Evolutionary conservation across 2,888 invertebrate genomes (phyloP).

Genomic region (Drosophila flavopinicola): DNA sequence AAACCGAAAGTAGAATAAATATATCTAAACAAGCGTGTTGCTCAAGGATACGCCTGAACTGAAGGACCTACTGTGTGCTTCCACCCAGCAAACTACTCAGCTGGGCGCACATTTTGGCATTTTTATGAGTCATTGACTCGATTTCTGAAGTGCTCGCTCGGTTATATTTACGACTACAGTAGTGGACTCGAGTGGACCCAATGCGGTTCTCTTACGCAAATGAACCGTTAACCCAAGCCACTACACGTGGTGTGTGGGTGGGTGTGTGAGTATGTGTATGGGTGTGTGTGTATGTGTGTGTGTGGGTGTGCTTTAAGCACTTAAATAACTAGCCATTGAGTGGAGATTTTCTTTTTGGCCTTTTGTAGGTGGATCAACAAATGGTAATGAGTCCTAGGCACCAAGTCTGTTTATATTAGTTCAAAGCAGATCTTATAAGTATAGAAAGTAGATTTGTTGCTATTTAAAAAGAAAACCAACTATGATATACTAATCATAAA

Average conservation of each 20-base stretch:
- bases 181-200: slow-evolving; percentile 38
- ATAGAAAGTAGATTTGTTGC: not conserved
- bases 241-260: not conserved
- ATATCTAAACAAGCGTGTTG: slow-evolving; percentile 40
- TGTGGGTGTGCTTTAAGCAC: slow-evolving; percentile 21
- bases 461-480: not conserved
- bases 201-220: slow-evolving; percentile 43
- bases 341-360: slow-evolving; percentile 27
- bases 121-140: slow-evolving; percentile 79
- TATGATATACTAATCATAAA: too few species aligned
- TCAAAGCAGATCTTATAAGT: not conserved
- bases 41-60: slow-evolving; percentile 30
- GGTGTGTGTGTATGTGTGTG: slow-evolving; percentile 4
- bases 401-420: not conserved
- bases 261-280: slow-evolving; percentile 7
- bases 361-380: slow-evolving; percentile 50
- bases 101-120: slow-evolving; percentile 75
- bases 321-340: slow-evolving; percentile 46
- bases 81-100: slow-evolving; percentile 37
- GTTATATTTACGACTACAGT: slow-evolving; percentile 41
- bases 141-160: slow-evolving; percentile 67
- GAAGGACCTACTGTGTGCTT: slow-evolving; percentile 28
- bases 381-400: slow-evolving; percentile 38
- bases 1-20: too few species aligned
- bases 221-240: slow-evolving; percentile 27